Evolutionary conservation across 2,888 invertebrate species (phyloP), one percentile per base, ranked within the genome.

Genomic region (Andrena marginata): DNA sequence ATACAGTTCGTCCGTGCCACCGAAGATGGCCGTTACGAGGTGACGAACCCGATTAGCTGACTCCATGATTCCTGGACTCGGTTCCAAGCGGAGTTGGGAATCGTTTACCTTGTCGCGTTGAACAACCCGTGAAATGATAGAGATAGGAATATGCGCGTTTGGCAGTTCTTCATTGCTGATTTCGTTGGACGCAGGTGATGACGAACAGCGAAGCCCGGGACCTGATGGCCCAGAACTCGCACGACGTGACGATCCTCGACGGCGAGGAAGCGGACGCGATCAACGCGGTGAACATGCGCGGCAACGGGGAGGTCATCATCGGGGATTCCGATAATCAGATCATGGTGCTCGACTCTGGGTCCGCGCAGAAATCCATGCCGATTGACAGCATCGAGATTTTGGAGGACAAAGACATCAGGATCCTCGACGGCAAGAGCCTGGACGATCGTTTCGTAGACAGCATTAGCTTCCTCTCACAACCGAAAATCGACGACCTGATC

Each of bases 1-100:
- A 94, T 94, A 80, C 94, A 94, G 85, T 94, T 94, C 83, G 94
- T 94, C 42, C 91, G 94, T 2, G 93, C 94, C 13, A 93, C 94
- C 13, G 94, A 93, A 64, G 94, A 94, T 84, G 94, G 94, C 72
- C 93, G 93, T 84, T 94, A 94, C 87, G 94, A 94, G 83, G 93
- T 94, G 64, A 92, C 93, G 89, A 65, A 75, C 59, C 4, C n/a
- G n/a, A n/a, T n/a, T n/a, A n/a, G n/a, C 23, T 6, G 33, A 26
- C 59, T 16, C 13, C 54, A 54, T 0, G 20, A 20, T 8, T n/a
- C 51, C 20, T 51, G 8, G 20, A 51, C n/a, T 20, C 1, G 8
- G n/a, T 20, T 20, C 23, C 1, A 2, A n/a, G 31, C 42, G 42
- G 13, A 42, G 42, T 42, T 42, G 13, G 42, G 4, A 42, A 42